Percentiles rank a stretch among this genome's conserved stretches.
phyloP scores from a whole-genome alignment of 2,888 invertebrate genomes.

The Chloromyia formosa region DNA sequence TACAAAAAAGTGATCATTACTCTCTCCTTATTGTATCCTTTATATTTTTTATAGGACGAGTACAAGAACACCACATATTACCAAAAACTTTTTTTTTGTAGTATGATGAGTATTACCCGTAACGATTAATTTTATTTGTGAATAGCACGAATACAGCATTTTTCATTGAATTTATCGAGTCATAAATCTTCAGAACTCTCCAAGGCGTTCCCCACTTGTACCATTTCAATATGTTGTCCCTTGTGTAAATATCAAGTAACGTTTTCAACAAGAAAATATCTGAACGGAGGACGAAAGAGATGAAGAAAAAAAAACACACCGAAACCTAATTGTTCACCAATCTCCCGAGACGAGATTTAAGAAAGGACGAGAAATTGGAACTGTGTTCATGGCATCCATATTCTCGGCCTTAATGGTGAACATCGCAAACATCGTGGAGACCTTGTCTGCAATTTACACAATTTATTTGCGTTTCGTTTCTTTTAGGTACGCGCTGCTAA shows the following conservation, averaged over 20 bases:
- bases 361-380: background rate
- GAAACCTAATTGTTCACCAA: constrained; percentile 18
- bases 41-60: background rate
- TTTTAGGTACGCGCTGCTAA: too few species aligned
- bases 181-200: constrained; percentile 24
- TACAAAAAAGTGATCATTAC: background rate
- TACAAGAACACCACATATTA: background rate
- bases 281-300: too few species aligned
- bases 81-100: background rate
- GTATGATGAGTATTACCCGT: constrained; percentile 8
- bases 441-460: constrained; percentile 28
- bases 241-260: too few species aligned
- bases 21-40: background rate
- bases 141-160: constrained; percentile 29
- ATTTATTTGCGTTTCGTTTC: constrained; percentile 24
- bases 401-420: background rate
- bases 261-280: too few species aligned
- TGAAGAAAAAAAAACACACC: background rate
- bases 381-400: too few species aligned
- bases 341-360: constrained; percentile 4
- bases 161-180: constrained; percentile 38
- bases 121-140: constrained; percentile 39
- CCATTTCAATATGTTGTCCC: background rate
- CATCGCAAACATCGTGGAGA: too few species aligned
- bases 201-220: background rate